phyloP scores from a whole-genome alignment of 2,888 invertebrate genomes.

The Orthonychiurus folsomi region DNA sequence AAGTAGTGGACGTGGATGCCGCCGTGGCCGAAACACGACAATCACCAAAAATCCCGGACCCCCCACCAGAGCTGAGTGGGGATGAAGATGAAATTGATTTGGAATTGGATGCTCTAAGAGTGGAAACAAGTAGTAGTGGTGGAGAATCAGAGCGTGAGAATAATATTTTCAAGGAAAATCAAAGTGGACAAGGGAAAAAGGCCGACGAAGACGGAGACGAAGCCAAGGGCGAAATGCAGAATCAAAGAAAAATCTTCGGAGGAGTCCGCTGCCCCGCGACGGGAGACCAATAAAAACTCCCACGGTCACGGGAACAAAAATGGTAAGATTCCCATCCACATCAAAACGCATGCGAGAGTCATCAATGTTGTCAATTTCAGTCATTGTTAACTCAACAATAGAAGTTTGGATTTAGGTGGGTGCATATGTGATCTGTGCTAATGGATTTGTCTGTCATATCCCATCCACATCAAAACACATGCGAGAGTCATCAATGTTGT shows the following conservation, averaged over 20 bases:
- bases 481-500: too few species aligned
- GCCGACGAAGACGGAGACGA: background rate
- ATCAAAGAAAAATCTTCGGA: background rate
- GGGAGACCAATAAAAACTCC: background rate
- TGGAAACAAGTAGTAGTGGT: constrained; percentile 3
- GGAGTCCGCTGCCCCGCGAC: background rate
- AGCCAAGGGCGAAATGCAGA: background rate
- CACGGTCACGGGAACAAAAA: background rate
- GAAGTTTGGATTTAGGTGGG: too few species aligned
- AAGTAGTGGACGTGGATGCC: too few species aligned
- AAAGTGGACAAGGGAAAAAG: background rate
- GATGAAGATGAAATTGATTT: constrained; percentile 6
- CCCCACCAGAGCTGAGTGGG: background rate
- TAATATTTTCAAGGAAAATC: background rate
- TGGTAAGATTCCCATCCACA: background rate
- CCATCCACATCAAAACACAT: too few species aligned
- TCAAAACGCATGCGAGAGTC: too few species aligned
- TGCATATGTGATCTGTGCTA: too few species aligned
- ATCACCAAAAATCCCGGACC: background rate
- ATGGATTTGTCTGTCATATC: too few species aligned
- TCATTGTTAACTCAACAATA: too few species aligned
- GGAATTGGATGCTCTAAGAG: constrained; percentile 7
- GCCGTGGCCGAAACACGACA: background rate
- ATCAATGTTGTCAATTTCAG: too few species aligned
- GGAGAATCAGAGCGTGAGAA: background rate